Percentiles rank a stretch among this genome's conserved stretches.
Evolutionary conservation across 2,797 vertebrate genomes (phyloP).

Genomic region (Tauraco hartlaubi): DNA sequence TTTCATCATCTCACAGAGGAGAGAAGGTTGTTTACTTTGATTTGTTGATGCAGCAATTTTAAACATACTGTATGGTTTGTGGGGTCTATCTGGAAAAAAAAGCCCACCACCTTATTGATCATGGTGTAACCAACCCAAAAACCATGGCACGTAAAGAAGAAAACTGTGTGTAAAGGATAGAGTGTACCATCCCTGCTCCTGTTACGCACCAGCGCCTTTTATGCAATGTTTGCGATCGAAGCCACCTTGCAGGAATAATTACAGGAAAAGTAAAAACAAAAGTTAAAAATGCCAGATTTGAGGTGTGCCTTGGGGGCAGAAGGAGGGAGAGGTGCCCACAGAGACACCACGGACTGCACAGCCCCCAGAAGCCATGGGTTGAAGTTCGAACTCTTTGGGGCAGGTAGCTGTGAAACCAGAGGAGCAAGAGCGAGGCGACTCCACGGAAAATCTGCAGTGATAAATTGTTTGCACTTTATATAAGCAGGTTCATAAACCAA

Average conservation of each 20-base stretch:
- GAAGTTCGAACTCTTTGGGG: neutral
- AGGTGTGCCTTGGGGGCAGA: neutral
- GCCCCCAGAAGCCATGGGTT: neutral
- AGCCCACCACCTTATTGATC: neutral
- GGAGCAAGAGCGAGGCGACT: neutral
- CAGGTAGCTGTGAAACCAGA: slow-evolving; percentile 2
- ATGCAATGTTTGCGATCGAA: neutral
- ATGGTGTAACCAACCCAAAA: neutral
- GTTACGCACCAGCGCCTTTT: neutral
- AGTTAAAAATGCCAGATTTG: neutral
- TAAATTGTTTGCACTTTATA: slow-evolving; percentile 69
- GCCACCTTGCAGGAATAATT: neutral
- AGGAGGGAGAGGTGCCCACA: neutral
- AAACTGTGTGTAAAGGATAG: neutral
- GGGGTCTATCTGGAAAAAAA: neutral
- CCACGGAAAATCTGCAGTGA: slow-evolving; percentile 31
- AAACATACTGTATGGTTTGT: slow-evolving; percentile 27
- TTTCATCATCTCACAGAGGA: slow-evolving; percentile 64
- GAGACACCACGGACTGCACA: neutral
- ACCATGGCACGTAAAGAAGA: neutral
- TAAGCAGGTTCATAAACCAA: slow-evolving; percentile 73
- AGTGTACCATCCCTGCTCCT: neutral
- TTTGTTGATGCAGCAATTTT: slow-evolving; percentile 75
- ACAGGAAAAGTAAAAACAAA: neutral
- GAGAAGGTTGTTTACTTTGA: slow-evolving; percentile 70